These are phyloP conservation scores for Menidia beryllina DNA, from an alignment of 2,113 vertebrate species.

Conservation along the genomic window DNA sequence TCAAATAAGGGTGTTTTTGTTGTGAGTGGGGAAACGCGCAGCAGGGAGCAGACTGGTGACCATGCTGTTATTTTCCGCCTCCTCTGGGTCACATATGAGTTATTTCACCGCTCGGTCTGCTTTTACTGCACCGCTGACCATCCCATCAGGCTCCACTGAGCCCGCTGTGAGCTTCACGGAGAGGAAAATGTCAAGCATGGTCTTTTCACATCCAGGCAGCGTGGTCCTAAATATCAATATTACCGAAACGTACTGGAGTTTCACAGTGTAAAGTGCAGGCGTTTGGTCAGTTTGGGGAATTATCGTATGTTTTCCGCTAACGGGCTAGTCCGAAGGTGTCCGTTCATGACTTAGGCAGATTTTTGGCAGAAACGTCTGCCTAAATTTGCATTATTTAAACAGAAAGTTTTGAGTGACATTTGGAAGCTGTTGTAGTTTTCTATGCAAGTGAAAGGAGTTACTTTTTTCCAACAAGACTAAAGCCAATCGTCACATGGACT, in stretches of 20 bases:
- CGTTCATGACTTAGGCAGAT: too few relatives aligned
- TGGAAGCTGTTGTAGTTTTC: background rate
- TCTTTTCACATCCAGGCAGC: background rate
- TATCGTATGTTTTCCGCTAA: too few relatives aligned
- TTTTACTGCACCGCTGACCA: background rate
- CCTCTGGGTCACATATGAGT: slow-evolving; percentile 33
- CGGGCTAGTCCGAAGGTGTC: too few relatives aligned
- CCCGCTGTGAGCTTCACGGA: slow-evolving; percentile 34
- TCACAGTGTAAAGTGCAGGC: too few relatives aligned
- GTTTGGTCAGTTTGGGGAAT: too few relatives aligned
- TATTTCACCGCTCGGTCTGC: slow-evolving; percentile 20
- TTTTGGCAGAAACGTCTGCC: too few relatives aligned
- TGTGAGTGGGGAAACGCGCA: background rate
- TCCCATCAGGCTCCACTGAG: slow-evolving; percentile 9
- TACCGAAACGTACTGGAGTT: background rate
- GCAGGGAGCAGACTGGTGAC: slow-evolving; percentile 29
- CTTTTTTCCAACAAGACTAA: too few relatives aligned
- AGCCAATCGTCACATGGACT: too few relatives aligned
- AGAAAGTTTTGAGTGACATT: background rate
- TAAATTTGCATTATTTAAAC: background rate
- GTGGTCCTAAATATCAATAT: slow-evolving; percentile 1
- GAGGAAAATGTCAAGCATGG: slow-evolving; percentile 18
- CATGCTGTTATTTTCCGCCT: slow-evolving; percentile 28
- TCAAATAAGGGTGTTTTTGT: background rate
- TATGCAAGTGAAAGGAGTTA: too few relatives aligned